Evolutionary conservation across 1,140 invertebrate genomes (phyloP), one percentile per base, ranked within the genome.

Genomic region (Rhagoletis zephyria): DNA sequence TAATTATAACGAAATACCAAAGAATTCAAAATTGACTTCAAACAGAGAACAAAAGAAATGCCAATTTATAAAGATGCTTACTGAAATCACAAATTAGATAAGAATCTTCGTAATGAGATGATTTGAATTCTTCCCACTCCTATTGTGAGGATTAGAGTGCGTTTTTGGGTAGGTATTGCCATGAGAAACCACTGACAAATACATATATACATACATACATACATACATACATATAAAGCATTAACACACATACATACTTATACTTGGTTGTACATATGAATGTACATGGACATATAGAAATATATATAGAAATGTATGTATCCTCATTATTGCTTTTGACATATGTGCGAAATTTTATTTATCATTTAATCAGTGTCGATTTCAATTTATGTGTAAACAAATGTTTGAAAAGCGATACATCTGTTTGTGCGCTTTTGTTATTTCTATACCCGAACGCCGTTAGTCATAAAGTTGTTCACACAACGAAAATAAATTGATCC

Each of bases 261-360:
- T 64, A 64, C 63, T 64, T 16, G n/a, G n/a, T n/a, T n/a, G n/a
- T n/a, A n/a, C n/a, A n/a, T n/a, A n/a, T n/a, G n/a, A n/a, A 14
- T 19, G 16, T 67, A 56, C 56, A 56, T 56, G 14, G n/a, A n/a
- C n/a, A n/a, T n/a, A n/a, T n/a, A n/a, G n/a, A n/a, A n/a, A n/a
- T n/a, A n/a, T n/a, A n/a, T n/a, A n/a, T n/a, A n/a, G n/a, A n/a
- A 14, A 48, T 74, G 12, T 12, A 45, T 14, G 64, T n/a, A 42
- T 74, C 12, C 10, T 74, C 40, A 74, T 81, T 51, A 56, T 16
- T 67, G n/a, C 4, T 30, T 2, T 81, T 81, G 74, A 81, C 74
- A 81, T 51, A 81, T 81, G 74, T 81, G 74, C 74, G 74, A 81
- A 81, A 81, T 81, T 81, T 81, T 81, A 81, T 81, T 77, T 59